Percentiles rank a stretch among this genome's conserved stretches.
Evolutionary conservation across 2,797 vertebrate genomes (phyloP).

Genomic region (Squalus acanthias): DNA sequence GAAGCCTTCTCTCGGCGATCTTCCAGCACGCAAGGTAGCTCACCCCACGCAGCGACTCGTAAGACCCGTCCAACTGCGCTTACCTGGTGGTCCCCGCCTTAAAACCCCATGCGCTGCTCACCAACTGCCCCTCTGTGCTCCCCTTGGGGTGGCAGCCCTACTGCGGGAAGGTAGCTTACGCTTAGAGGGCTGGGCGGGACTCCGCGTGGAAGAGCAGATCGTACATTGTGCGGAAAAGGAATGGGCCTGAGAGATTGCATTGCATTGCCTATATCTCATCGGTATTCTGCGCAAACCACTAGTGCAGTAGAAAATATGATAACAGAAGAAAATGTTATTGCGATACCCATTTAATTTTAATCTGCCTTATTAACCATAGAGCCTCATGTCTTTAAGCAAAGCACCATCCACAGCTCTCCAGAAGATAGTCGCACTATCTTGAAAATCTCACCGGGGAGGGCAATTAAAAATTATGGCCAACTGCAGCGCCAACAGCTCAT

Average conservation of each 20-base stretch:
- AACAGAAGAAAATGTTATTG: neutral
- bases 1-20: neutral
- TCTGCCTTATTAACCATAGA: neutral
- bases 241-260: neutral
- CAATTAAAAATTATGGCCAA: neutral
- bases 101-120: neutral
- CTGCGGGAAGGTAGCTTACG: neutral
- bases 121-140: neutral
- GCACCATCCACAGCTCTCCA: no score
- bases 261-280: neutral
- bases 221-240: neutral
- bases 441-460: neutral
- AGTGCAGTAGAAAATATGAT: neutral
- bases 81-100: neutral
- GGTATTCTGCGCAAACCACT: neutral
- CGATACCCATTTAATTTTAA: neutral
- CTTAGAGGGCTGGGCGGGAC: neutral
- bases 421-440: neutral
- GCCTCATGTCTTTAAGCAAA: neutral
- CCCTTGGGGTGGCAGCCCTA: neutral
- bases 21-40: no score
- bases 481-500: neutral
- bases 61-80: neutral
- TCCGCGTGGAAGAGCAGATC: neutral
- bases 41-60: neutral